These are phyloP conservation scores for Sialia sialis DNA, from an alignment of 2,113 vertebrate species.

Conservation along the genomic window DNA sequence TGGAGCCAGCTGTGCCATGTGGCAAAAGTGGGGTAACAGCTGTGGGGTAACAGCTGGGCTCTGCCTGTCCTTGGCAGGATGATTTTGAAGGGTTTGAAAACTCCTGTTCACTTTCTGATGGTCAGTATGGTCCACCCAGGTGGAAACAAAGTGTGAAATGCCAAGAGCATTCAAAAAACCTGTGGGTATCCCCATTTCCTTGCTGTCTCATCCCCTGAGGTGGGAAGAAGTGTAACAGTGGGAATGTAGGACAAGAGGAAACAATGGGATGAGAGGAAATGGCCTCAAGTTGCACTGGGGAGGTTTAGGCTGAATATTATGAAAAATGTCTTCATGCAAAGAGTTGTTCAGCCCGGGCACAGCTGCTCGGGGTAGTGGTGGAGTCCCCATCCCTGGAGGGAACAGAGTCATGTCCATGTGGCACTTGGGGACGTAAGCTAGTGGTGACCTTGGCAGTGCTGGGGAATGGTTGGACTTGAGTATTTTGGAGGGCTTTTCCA, in stretches of 20 bases:
- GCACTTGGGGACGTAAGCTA: not conserved
- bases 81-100: not conserved
- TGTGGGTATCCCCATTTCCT: accelerated
- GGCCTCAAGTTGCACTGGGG: not conserved
- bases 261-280: not conserved
- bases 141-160: not conserved
- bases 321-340: not conserved
- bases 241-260: not conserved
- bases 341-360: not conserved
- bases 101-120: not conserved
- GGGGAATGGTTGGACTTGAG: not conserved
- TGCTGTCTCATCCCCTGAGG: not conserved
- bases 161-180: not conserved
- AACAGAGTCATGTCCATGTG: not conserved
- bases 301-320: not conserved
- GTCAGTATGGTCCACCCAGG: accelerated
- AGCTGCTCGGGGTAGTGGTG: not conserved
- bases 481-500: not conserved
- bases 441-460: not conserved
- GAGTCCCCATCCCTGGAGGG: not conserved
- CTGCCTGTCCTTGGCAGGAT: not conserved
- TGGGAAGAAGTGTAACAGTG: not conserved
- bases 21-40: not conserved
- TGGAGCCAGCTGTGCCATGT: accelerated
- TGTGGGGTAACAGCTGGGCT: not conserved